Base-by-base conservation (phyloP, 2,113 vertebrate genomes). In the Gymnocephalus cernua region DNA sequence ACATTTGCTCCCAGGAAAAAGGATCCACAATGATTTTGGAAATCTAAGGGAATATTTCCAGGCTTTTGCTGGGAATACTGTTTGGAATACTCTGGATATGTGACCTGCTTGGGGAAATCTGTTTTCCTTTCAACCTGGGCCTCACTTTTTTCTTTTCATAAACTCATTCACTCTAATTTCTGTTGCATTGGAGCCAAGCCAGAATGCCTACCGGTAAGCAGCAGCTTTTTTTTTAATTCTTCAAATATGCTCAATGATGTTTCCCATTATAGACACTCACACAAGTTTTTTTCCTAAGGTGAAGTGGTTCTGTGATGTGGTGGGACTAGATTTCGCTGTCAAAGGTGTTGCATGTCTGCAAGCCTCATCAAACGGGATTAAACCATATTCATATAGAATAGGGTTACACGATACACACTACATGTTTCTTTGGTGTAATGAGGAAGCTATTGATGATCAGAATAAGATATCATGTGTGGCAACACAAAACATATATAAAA, bases 151-250 rank as follows among this genome's bases (percentile, higher is more conserved):
- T 41, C 38, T 41, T 41, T 41, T 41, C 38, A 41, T 41, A 41
- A 11, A 69, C 29, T 54, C 14, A 64, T 48, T 73, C 23, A 25
- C 4, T 48, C 5, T 23, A 2, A 38, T 76, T 61, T 77, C 61
- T 69, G 51, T 53, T 84, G 69, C 78, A 83, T 79, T 29, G 54
- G 75, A 82, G 32, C 27, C 48, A 70, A 89, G 51, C 71, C 83
- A 89, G 75, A 66, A 94, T 94, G 93, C 93, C 93, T 32, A 94
- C 93, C 4, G 93, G 93, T 94, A 91, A 93, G 92, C 16, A 77
- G 3, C 23, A 79, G 47, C 21, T 48, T 53, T 58, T 51, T 18
- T 51, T 51, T 44, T 23, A 32, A 13, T 45, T 56, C 66, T 9
- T 9, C 8, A n/a, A 29, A 23, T 12, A 44, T 19, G 18, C 45